Evolutionary conservation across 2,797 vertebrate species (phyloP), one percentile per base, ranked within the genome.

Genomic region (Adrianichthys oophorus): DNA sequence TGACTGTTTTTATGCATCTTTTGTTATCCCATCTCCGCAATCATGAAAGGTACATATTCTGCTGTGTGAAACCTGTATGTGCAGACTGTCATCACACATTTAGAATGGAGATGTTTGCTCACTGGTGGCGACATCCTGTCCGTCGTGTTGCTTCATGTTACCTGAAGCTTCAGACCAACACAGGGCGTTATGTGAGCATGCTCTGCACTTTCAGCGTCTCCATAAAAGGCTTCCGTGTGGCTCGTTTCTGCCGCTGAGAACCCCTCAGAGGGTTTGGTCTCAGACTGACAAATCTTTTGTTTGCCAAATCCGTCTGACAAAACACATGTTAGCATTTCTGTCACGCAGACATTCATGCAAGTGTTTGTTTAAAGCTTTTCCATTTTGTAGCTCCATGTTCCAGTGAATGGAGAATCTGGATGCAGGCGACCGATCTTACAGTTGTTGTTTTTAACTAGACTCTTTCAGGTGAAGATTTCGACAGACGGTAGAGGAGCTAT

Each of bases 241-340:
- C 48, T 41, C 4, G 32, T 53, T 59, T 64, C 15, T 65, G 62
- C 50, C 0, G 52, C 74, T 79, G 78, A 85, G 81, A 80, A 79
- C 70, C 69, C 61, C 70, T 65, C 52, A 3, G 52, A 8, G 67
- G 32, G 59, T 77, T 87, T 69, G 68, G 63, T 85, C 74, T 82
- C 74, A 74, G 74, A 62, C 50, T 37, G 51, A 80, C 65, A 74
- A 80, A 66, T 68, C 79, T 73, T 85, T 85, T 85, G 82, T 86
- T 76, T 75, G 68, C 74, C 51, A 67, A 83, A 81, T 79, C 74
- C 40, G n/a, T 63, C 64, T 16, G 47, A 79, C 74, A 76, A 83
- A 85, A 76, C 72, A 71, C 61, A 78, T 45, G 73, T 80, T 83
- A 71, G 68, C 68, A 78, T 72, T 74, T 80, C 74, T 76, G 79